Percentiles rank a stretch among this genome's conserved stretches.
phyloP scores from a whole-genome alignment of 2,797 vertebrate genomes.

The Acanthis flammea region DNA sequence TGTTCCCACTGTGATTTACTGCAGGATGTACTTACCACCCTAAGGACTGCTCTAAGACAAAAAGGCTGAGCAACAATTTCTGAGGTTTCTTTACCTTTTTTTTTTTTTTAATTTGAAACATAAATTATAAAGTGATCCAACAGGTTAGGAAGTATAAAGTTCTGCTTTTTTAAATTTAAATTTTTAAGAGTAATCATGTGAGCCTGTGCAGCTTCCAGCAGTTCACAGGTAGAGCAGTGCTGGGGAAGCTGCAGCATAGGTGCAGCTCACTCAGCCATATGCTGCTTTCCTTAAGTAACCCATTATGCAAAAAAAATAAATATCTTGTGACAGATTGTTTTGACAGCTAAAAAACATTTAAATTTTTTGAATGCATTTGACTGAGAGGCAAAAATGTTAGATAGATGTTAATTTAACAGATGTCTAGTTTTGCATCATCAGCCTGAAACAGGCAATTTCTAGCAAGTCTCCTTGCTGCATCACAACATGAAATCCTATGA shows the following conservation, averaged over 20 bases:
- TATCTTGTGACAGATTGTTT: slow-evolving; percentile 78
- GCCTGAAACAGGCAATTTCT: slow-evolving; percentile 76
- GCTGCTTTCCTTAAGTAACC: slow-evolving; percentile 75
- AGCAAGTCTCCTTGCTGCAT: slow-evolving; percentile 70
- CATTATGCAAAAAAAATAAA: slow-evolving; percentile 75
- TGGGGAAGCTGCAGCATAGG: slow-evolving; percentile 31
- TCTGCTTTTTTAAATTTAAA: neutral
- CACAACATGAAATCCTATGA: slow-evolving; percentile 66
- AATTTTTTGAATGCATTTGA: slow-evolving; percentile 74
- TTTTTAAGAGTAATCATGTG: neutral
- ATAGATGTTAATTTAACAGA: slow-evolving; percentile 82
- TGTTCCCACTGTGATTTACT: neutral
- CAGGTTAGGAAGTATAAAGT: neutral
- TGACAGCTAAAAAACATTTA: slow-evolving; percentile 73
- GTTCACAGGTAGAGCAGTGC: neutral
- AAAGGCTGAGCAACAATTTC: neutral
- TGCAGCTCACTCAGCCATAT: slow-evolving; percentile 55
- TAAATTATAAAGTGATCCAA: neutral
- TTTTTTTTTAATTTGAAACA: neutral
- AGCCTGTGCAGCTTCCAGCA: neutral
- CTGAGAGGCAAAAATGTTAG: slow-evolving; percentile 78
- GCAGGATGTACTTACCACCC: neutral
- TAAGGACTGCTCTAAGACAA: neutral
- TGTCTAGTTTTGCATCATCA: slow-evolving; percentile 79
- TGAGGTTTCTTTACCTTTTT: neutral